These are phyloP conservation scores for mouse (Mus musculus) DNA, from an alignment of 2,113 vertebrate species.

Conservation along the genomic window DNA sequence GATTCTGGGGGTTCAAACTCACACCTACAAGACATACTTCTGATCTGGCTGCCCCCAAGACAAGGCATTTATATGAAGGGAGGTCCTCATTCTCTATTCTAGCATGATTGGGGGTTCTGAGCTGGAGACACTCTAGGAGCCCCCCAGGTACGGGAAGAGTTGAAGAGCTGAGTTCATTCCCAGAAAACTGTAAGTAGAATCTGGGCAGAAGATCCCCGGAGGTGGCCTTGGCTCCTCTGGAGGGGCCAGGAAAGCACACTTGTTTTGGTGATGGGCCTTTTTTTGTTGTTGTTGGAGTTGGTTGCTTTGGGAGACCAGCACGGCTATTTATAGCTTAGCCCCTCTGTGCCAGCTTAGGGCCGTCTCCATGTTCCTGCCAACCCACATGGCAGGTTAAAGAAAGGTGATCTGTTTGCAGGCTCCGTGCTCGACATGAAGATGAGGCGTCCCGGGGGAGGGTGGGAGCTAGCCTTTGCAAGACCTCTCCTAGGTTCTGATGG, in stretches of 20 bases:
- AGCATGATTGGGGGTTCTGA: not conserved
- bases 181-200: not conserved
- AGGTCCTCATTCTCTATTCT: not conserved
- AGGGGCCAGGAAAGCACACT: not conserved
- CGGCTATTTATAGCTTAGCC: constrained; percentile 71
- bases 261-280: constrained; percentile 67
- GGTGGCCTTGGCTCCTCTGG: not conserved
- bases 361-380: constrained; percentile 23
- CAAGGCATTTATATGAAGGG: not conserved
- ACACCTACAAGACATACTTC: not conserved
- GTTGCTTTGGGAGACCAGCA: constrained; percentile 71
- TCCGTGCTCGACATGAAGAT: constrained; percentile 53
- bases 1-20: not conserved
- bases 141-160: not conserved
- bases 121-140: not conserved
- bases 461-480: not conserved
- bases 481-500: not conserved
- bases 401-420: constrained; percentile 64
- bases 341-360: constrained; percentile 37
- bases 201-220: not conserved
- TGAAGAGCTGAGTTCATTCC: not conserved
- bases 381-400: constrained; percentile 59
- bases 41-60: not conserved
- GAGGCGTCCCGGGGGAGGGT: not conserved
- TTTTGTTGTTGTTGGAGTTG: constrained; percentile 52